phyloP scores from a whole-genome alignment of 92 coral and sea anemone genomes.

The Isaurus tuberculatus region DNA sequence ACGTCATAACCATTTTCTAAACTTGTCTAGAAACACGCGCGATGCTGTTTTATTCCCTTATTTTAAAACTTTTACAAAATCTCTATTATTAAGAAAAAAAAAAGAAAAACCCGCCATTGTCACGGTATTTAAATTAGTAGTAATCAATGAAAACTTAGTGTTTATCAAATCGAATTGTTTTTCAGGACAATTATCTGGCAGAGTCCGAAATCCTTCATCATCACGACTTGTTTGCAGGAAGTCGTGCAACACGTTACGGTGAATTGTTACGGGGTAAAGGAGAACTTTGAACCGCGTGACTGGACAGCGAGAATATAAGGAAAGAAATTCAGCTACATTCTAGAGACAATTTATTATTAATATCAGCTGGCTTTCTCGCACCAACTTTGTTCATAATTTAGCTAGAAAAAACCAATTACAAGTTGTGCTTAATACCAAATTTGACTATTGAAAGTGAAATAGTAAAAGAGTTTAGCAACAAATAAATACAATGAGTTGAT shows the following conservation, averaged over 20 bases:
- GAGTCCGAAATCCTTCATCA: constrained; percentile 67
- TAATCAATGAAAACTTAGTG: too few species aligned
- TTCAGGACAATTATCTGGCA: constrained; percentile 68
- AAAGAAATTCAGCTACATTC: background rate
- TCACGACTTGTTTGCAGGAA: constrained; percentile 72
- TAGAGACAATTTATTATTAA: background rate
- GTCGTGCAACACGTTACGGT: constrained; percentile 78
- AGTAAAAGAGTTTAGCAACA: background rate
- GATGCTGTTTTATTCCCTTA: too few species aligned
- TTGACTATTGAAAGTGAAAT: background rate
- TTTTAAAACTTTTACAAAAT: too few species aligned
- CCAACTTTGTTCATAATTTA: background rate
- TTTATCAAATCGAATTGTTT: background rate
- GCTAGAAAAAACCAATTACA: background rate
- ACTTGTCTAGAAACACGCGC: too few species aligned
- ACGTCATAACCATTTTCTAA: too few species aligned
- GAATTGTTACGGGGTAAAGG: constrained; percentile 65
- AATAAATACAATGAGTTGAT: too few species aligned
- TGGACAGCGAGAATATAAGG: too few species aligned
- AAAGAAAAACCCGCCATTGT: too few species aligned
- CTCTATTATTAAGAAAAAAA: background rate
- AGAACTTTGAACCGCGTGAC: constrained; percentile 29
- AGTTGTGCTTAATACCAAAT: background rate
- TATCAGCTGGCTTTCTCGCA: background rate
- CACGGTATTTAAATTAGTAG: too few species aligned